Evolutionary conservation across 1,140 invertebrate species (phyloP).

Genomic region (Achroia grisella): DNA sequence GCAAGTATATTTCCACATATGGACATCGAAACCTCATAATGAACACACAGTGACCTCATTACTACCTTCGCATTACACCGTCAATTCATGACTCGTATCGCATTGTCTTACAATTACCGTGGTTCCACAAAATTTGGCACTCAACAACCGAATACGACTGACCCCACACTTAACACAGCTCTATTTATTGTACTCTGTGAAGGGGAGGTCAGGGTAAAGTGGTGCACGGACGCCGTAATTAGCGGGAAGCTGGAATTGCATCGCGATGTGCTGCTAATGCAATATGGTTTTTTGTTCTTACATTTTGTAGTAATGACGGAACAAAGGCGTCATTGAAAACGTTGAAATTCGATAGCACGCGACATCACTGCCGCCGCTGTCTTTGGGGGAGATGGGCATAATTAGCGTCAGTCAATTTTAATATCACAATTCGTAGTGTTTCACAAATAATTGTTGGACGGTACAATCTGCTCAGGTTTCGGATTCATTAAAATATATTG

Average conservation of each 20-base stretch:
- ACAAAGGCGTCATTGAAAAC: conserved; percentile 34
- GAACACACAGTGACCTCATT: conserved; percentile 33
- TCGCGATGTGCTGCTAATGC: conserved; percentile 50
- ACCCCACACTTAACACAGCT: conserved; percentile 17
- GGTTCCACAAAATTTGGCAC: conserved; percentile 62
- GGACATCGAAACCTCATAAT: not conserved
- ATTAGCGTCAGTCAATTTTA: too few species aligned
- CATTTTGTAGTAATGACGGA: conserved; percentile 18
- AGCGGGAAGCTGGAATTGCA: conserved; percentile 43
- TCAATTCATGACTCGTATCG: conserved; percentile 46
- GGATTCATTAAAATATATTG: too few species aligned
- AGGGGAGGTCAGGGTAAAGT: conserved; percentile 18
- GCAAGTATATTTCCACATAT: too few species aligned
- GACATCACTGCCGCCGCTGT: conserved; percentile 37
- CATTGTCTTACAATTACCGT: conserved; percentile 64
- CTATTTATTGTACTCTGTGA: conserved; percentile 7
- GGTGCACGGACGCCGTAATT: conserved; percentile 35
- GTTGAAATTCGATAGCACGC: conserved; percentile 57
- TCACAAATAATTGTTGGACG: too few species aligned
- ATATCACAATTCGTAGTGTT: too few species aligned
- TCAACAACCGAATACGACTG: conserved; percentile 20
- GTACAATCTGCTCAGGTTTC: too few species aligned
- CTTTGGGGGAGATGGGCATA: conserved; percentile 19
- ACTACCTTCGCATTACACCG: conserved; percentile 35
- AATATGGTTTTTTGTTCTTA: conserved; percentile 44